These are phyloP conservation scores for Drepana falcataria DNA, from an alignment of 2,888 invertebrate genomes.

Conservation along the genomic window DNA sequence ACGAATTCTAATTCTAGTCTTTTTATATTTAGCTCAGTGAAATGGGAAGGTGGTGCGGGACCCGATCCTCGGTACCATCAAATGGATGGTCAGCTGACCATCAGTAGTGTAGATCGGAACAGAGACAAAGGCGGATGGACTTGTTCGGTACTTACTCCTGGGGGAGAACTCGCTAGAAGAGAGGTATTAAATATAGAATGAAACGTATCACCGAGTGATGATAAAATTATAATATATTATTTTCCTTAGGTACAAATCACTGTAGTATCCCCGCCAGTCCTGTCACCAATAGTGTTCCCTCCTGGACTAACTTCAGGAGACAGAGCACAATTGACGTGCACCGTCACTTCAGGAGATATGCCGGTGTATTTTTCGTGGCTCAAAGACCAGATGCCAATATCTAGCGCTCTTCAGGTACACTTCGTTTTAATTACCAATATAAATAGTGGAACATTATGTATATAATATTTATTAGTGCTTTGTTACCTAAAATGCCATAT, in stretches of 20 bases:
- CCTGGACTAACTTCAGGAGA: conserved; percentile 87
- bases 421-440: no score
- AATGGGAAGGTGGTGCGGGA: conserved; percentile 81
- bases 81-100: conserved; percentile 79
- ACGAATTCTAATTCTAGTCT: neutral
- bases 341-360: conserved; percentile 86
- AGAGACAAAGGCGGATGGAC: conserved; percentile 88
- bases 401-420: conserved; percentile 80
- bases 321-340: conserved; percentile 89
- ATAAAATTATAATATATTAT: neutral
- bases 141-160: conserved; percentile 86
- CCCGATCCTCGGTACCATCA: conserved; percentile 72
- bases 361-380: conserved; percentile 84
- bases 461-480: neutral
- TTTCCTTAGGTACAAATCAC: conserved; percentile 58
- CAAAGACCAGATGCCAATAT: conserved; percentile 80
- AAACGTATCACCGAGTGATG: neutral
- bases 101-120: conserved; percentile 80
- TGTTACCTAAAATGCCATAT: neutral
- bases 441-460: no score
- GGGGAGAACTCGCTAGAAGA: conserved; percentile 86
- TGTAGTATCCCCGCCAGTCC: conserved; percentile 84
- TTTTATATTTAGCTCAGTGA: conserved; percentile 68
- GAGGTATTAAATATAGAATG: conserved; percentile 70
- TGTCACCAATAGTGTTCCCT: conserved; percentile 91